Base-by-base conservation (phyloP, 1,140 invertebrate genomes). In the Neodiprion fabricii region DNA sequence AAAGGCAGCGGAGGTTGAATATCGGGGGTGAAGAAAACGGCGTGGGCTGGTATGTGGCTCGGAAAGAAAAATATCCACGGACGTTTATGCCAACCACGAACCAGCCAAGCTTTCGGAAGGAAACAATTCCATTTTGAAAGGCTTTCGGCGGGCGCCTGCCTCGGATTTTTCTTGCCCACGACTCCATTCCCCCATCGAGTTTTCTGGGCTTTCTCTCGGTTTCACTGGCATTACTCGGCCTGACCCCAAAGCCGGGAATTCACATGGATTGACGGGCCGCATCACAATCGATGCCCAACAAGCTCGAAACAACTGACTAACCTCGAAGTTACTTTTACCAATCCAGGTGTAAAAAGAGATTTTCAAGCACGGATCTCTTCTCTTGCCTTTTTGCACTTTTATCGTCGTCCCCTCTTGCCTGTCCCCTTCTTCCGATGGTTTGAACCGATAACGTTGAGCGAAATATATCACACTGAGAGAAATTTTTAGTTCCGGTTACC, bases 271-370 rank as follows among this genome's bases (percentile, higher is more conserved):
- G 53, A 61, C 53, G 53, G 53, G 53, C 53, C 53, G 53, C 53
- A 61, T 61, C 11, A 61, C 53, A 61, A 61, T 61, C 53, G 53
- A 61, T 61, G 53, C 53, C 53, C 53, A 61, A 61, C 53, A 61
- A 61, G 53, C 53, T 12, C 11, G 7, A 61, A 61, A 61, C 53
- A 61, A 61, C 53, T 61, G 53, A 12, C 53, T 61, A 61, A 14
- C 53, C n/a, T 17, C 11, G n/a, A 61, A 61, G n/a, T 61, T 14
- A 40, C 28, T 40, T 17, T 5, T 40, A 40, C 28, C 28, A 40
- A 40, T 40, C 28, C 28, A 40, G 28, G 53, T 61, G 53, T 12
- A 17, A 61, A 61, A 17, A 14, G 53, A 61, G 53, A 17, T 61
- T 61, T 12, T 61, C 11, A 17, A 17, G 11, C n/a, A 14, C n/a